A percentile compares a stretch with the other conserved stretches of the same genome.
These are phyloP conservation scores for Macaca mulatta DNA, from an alignment of 2,113 vertebrate species.

Conservation along the genomic window DNA sequence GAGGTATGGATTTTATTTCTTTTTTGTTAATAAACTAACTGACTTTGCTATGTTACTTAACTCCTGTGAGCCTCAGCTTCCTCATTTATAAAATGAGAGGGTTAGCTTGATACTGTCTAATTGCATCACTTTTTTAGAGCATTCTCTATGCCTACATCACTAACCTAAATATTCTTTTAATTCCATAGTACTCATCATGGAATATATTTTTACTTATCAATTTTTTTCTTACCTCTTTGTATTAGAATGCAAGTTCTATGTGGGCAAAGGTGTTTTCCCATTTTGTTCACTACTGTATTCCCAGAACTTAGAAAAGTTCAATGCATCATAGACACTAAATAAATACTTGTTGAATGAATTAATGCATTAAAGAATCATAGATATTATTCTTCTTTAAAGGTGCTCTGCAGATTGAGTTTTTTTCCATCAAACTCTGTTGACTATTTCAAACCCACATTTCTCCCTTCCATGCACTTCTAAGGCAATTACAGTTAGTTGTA, in stretches of 20 bases:
- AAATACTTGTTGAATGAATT: neutral
- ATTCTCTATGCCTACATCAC: neutral
- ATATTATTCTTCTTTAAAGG: slow-evolving; percentile 23
- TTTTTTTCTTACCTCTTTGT: neutral
- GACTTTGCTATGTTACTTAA: neutral
- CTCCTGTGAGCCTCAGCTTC: neutral
- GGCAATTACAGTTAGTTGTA: neutral
- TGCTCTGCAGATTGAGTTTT: neutral
- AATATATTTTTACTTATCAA: neutral
- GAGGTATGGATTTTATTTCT: neutral
- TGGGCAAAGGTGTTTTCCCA: neutral
- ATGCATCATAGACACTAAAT: neutral
- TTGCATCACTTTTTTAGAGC: neutral
- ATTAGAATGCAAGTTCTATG: neutral
- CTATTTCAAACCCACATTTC: neutral
- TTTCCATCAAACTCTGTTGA: neutral
- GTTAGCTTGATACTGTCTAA: neutral
- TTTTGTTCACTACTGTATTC: neutral
- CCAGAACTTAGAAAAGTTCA: neutral
- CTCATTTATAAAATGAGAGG: slow-evolving; percentile 3
- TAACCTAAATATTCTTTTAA: neutral
- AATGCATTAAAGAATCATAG: neutral
- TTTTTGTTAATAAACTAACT: slow-evolving; percentile 18
- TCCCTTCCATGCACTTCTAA: neutral
- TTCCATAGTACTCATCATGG: neutral